Base-by-base conservation (phyloP, 2,797 vertebrate species). In the Alectoris magna region DNA sequence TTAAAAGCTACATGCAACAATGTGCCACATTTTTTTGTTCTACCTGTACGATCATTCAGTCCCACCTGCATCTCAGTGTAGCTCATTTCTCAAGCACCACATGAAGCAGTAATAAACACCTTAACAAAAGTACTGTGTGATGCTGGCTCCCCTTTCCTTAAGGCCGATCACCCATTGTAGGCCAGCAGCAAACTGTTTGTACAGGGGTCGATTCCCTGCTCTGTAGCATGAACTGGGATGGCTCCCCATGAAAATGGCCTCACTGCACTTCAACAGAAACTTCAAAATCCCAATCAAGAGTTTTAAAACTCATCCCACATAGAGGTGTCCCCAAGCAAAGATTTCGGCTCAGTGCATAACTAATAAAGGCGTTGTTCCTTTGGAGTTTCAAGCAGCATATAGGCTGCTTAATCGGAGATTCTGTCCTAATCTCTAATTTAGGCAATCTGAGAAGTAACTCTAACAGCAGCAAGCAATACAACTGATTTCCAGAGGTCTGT, bases 381-480 rank as follows among this genome's bases (percentile, higher is more conserved):
- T 93, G 77, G 58, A 73, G 84, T 90, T 84, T 85, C 72, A 79
- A 59, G 68, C 21, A 55, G 58, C 7, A 14, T 36, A 84, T 8
- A 64, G 29, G 46, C 88, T 64, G 41, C 81, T 90, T 94, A 88
- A 90, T 90, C 94, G 88, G 39, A 77, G 68, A 64, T 88, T 91
- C 77, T 87, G 53, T 60, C 84, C 76, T 43, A 60, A 82, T 84
- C 68, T 87, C 81, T 84, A 78, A 70, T 24, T 90, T 71, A 62
- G 77, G 67, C 48, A 74, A 63, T 44, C 66, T 74, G 74, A 86
- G 49, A 55, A 84, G n/a, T 31, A 84, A 46, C 9, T 76, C 74
- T 49, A 90, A 63, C 24, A 60, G 80, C 83, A 94, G 49, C 43
- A 88, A 77, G 62, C 48, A 92, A 93, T 93, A 95, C 87, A 79